Evolutionary conservation across 2,888 invertebrate species (phyloP).

Genomic region (Acanthacorydalis orientalis): DNA sequence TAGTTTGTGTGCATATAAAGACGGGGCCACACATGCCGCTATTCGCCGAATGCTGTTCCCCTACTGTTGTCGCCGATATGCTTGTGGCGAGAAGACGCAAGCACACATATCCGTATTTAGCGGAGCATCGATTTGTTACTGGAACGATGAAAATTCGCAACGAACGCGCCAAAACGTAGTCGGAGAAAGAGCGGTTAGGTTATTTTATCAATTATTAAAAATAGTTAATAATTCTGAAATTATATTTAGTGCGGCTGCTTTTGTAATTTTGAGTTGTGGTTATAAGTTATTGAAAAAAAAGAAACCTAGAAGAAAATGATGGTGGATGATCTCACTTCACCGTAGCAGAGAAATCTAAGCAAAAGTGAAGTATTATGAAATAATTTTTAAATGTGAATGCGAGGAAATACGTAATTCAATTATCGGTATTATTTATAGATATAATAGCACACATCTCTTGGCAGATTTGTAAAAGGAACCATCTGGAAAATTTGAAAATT

Average conservation of each 20-base stretch:
- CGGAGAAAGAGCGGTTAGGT: too few species aligned
- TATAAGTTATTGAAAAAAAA: neutral
- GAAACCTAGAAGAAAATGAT: neutral
- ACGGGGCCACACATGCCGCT: too few species aligned
- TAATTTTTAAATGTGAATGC: neutral
- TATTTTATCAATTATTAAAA: neutral
- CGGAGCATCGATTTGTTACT: too few species aligned
- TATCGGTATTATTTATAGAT: neutral
- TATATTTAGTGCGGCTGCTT: neutral
- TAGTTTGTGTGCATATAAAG: too few species aligned
- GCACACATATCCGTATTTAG: too few species aligned
- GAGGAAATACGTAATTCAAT: neutral
- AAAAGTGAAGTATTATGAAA: neutral
- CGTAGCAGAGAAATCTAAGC: neutral
- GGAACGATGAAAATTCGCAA: too few species aligned
- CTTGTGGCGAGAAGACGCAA: too few species aligned
- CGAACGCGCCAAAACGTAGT: too few species aligned
- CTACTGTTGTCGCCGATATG: too few species aligned
- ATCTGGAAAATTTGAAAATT: constrained; percentile 16
- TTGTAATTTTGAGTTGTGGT: neutral
- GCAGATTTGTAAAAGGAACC: constrained; percentile 9
- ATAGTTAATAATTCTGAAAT: neutral
- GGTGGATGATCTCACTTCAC: neutral
- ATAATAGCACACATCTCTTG: neutral
- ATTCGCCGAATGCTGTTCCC: too few species aligned